Percentiles rank a stretch among this genome's conserved stretches.
Conservation (phyloP, 2,888 invertebrate genomes). For the Selenia dentaria region DNA sequence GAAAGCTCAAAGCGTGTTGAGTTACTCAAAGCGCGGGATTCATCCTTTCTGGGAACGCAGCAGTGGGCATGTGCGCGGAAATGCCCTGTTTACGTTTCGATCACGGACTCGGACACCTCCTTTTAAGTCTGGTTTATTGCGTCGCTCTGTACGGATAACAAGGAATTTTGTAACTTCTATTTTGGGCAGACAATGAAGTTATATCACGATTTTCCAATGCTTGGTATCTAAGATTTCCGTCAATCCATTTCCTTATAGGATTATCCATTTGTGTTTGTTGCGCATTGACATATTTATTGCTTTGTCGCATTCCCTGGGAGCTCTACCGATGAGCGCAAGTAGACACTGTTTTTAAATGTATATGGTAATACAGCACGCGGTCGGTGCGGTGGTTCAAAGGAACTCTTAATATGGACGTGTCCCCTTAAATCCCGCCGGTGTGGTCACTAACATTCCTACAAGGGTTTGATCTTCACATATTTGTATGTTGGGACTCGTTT, state of each 20-base stretch:
- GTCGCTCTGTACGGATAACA: conserved; percentile 58
- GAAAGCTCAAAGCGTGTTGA: conserved; percentile 42
- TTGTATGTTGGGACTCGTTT: conserved; percentile 64
- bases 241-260: conserved; percentile 46
- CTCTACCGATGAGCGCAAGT: conserved; percentile 15
- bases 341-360: conserved; percentile 53
- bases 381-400: conserved; percentile 58
- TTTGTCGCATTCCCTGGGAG: conserved; percentile 31
- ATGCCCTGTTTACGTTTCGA: conserved; percentile 67
- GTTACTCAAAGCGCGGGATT: conserved; percentile 48
- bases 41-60: conserved; percentile 49
- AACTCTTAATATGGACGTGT: conserved; percentile 71
- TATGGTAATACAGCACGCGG: conserved; percentile 61
- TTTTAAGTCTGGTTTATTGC: conserved; percentile 67
- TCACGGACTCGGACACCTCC: conserved; percentile 68
- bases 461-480: conserved; percentile 75
- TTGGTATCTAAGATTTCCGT: conserved; percentile 42
- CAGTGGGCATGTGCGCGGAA: conserved; percentile 66
- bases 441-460: conserved; percentile 73
- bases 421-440: conserved; percentile 58
- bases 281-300: conserved; percentile 39
- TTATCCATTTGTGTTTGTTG: conserved; percentile 38
- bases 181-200: conserved; percentile 59
- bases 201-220: conserved; percentile 55
- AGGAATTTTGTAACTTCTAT: conserved; percentile 65